A percentile compares a stretch with the other conserved stretches of the same genome.
Evolutionary conservation across 2,888 invertebrate genomes (phyloP).

Genomic region (Chironomus riparius): DNA sequence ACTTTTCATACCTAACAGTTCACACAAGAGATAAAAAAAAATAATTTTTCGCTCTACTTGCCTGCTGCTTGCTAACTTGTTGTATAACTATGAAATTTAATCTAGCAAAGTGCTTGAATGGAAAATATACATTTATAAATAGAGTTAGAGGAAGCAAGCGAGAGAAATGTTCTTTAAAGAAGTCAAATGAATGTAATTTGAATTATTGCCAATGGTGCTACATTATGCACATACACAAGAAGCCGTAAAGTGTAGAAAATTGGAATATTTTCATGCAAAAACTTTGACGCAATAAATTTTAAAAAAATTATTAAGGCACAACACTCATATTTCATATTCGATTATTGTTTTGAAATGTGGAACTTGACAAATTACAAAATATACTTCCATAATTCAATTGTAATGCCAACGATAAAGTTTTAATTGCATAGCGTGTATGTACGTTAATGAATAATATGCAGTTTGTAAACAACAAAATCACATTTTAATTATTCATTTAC

Average conservation of each 20-base stretch:
- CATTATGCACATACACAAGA: too few relatives aligned
- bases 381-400: not conserved
- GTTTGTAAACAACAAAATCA: not conserved
- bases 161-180: too few relatives aligned
- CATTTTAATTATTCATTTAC: conserved; percentile 18
- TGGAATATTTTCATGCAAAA: too few relatives aligned
- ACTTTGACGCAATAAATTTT: too few relatives aligned
- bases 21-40: not conserved
- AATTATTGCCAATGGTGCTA: not conserved
- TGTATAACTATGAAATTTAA: not conserved
- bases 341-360: too few relatives aligned
- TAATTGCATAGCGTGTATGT: not conserved
- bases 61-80: not conserved
- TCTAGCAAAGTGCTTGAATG: conserved; percentile 9
- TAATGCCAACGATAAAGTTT: not conserved
- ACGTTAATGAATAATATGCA: conserved; percentile 1
- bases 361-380: not conserved
- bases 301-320: not conserved
- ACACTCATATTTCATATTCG: too few relatives aligned
- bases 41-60: not conserved
- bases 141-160: not conserved
- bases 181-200: not conserved
- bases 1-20: not conserved
- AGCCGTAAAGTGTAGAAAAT: too few relatives aligned
- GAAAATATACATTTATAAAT: not conserved